These are phyloP conservation scores for Drosophila antonietae DNA, from an alignment of 2,888 invertebrate genomes.

Conservation along the genomic window DNA sequence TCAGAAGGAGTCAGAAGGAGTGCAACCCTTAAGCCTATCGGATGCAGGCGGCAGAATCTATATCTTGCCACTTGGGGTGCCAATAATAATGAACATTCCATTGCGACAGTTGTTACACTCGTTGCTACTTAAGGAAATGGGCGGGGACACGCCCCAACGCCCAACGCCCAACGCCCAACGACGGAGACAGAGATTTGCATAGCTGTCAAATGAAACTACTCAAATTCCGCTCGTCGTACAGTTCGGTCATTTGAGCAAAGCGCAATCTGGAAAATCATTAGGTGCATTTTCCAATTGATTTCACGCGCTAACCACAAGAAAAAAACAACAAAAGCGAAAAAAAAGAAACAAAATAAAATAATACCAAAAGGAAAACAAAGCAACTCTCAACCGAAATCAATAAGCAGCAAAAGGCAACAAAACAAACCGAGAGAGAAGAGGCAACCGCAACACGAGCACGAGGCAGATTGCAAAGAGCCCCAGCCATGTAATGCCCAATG, in stretches of 20 bases:
- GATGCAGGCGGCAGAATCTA: slow-evolving; percentile 15
- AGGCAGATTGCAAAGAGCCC: slow-evolving; percentile 47
- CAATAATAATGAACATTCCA: slow-evolving; percentile 50
- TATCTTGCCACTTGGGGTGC: slow-evolving; percentile 31
- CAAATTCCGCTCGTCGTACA: slow-evolving; percentile 44
- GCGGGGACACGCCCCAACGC: slow-evolving; percentile 40
- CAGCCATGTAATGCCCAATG: slow-evolving; percentile 3
- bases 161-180: too few relatives aligned
- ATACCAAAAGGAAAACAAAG: slow-evolving; percentile 25
- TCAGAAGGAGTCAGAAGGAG: slow-evolving; percentile 32
- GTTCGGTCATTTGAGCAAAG: slow-evolving; percentile 55
- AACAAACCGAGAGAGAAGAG: slow-evolving; percentile 41
- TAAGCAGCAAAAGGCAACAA: slow-evolving; percentile 73
- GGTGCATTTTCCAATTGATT: slow-evolving; percentile 79
- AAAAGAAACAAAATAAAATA: slow-evolving; percentile 1
- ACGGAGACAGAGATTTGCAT: slow-evolving; percentile 47
- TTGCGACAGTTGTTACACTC: slow-evolving; percentile 55
- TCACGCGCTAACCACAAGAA: slow-evolving; percentile 66
- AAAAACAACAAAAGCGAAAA: not conserved
- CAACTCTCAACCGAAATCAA: slow-evolving; percentile 67
- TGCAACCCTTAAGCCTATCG: slow-evolving; percentile 48
- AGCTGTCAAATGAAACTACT: slow-evolving; percentile 26
- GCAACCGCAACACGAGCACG: slow-evolving; percentile 55
- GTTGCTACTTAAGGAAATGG: slow-evolving; percentile 57
- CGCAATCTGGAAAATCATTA: slow-evolving; percentile 68